Base-by-base conservation (phyloP, 2,113 vertebrate species). In the Eretmochelys imbricata region DNA sequence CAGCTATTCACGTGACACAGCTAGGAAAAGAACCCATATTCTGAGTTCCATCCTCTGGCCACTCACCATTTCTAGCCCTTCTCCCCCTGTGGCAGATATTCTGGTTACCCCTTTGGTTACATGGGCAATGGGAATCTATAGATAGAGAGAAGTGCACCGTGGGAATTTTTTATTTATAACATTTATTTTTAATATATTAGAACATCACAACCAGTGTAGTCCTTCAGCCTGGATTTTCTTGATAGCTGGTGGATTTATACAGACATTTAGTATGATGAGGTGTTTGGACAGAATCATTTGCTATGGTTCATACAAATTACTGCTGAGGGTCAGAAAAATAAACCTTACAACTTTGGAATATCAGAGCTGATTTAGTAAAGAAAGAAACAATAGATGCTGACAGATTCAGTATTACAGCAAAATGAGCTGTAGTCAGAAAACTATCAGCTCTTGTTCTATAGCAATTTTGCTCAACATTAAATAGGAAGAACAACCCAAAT, bases 261-360 rank as follows among this genome's bases (percentile, higher is more conserved):
- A 80, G 81, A 89, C 59, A 87, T 82, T 89, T 81, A 88, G 10
- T 85, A 65, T 85, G 82, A 97, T 89, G 65, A 93, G 90, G 75
- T 80, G 5, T 25, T 89, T 95, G 84, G 84, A 90, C 86, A 87
- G 29, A 85, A 12, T 55, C 0, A 91, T 95, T 97, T 95, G 54
- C 62, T 93, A 4, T 95, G 54, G 54, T 94, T 93, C 48, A 57
- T 72, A 20, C 16, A 93, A 87, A 50, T 54, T 95, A 72, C 91
- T 82, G 91, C 80, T 90, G 79, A 94, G 19, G 88, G 81, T 91
- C 88, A 94, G 82, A 25, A 95, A 95, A 97, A 96, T 62, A 94
- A 95, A 91, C 57, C 57, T 17, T 85, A 92, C 89, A 24, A 76
- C 50, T 95, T 91, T 97, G 69, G 79, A 94, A 91, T 93, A 95